Evolutionary conservation across 37 sponge, comb jelly and placozoan genomes (phyloP).

Genomic region (Halichondria panicea): DNA sequence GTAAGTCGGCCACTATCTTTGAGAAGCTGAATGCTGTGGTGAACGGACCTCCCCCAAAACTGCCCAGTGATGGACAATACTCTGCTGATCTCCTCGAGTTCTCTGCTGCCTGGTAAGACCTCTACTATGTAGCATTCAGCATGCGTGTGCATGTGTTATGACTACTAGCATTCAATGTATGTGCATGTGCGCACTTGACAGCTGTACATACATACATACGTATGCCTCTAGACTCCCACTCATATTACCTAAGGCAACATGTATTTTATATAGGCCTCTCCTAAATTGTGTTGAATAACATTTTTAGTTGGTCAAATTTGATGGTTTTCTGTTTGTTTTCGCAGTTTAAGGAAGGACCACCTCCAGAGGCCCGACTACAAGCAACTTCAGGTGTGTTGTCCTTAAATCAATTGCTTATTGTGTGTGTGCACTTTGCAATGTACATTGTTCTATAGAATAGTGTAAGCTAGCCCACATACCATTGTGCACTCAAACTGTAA

Average conservation of each 20-base stretch:
- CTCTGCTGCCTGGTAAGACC: conserved; percentile 71
- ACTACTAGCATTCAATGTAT: neutral
- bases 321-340: neutral
- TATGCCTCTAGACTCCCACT: too few species aligned
- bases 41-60: conserved; percentile 79
- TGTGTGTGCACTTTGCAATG: neutral
- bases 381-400: conserved; percentile 57
- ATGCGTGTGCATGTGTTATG: neutral
- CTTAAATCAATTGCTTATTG: neutral
- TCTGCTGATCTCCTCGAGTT: conserved; percentile 76
- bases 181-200: too few species aligned
- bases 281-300: neutral
- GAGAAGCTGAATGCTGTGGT: conserved; percentile 96
- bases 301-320: neutral
- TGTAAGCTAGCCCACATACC: too few species aligned
- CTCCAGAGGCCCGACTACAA: conserved; percentile 63
- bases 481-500: neutral
- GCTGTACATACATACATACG: too few species aligned
- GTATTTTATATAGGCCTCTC: neutral
- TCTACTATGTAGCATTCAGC: neutral
- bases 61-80: conserved; percentile 65
- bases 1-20: conserved; percentile 88
- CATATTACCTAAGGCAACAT: too few species aligned
- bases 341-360: conserved; percentile 75
- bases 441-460: too few species aligned